Evolutionary conservation across 2,888 invertebrate genomes (phyloP), one percentile per base, ranked within the genome.

Genomic region (Caradrina kadenii): DNA sequence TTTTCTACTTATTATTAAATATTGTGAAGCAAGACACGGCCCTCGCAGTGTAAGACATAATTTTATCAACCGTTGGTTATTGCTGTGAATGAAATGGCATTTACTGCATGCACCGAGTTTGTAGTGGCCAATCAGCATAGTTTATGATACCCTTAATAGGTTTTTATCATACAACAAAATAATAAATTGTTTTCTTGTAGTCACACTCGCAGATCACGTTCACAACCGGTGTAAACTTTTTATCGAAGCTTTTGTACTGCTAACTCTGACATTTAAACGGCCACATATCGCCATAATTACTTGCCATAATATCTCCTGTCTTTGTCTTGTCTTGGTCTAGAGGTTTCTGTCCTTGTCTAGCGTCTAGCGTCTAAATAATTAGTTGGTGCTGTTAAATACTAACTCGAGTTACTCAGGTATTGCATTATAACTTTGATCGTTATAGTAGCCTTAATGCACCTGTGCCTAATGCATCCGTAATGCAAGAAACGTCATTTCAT

Each of bases 251-350:
- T 88, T 87, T 88, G 88, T 87, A 87, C 81, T 80, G 71, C 84
- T 91, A 88, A 87, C 84, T 86, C 87, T 92, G 93, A 91, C 93
- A 94, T 94, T 94, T 93, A 88, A 93, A 92, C 91, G 88, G 86
- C 84, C 88, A 86, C 73, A 67, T 88, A 87, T 84, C 81, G 82
- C 85, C 83, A 83, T 92, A 91, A 93, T 93, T 93, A 89, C 72
- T 71, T 62, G 59, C 58, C 63, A 68, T 82, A 74, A 80, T 75
- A 53, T 79, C 63, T 70, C 73, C 74, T 70, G 68, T 90, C 86
- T 80, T 86, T 89, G 79, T 89, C 85, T 78, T 73, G 55, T 80
- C 62, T 80, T 69, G 60, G 56, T 59, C n/a, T 42, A 21, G 71
- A 78, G 69, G 76, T 53, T 80, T 80, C 77, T 71, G 73, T 89